phyloP scores from a whole-genome alignment of 2,113 vertebrate species.

The Chionomys nivalis region DNA sequence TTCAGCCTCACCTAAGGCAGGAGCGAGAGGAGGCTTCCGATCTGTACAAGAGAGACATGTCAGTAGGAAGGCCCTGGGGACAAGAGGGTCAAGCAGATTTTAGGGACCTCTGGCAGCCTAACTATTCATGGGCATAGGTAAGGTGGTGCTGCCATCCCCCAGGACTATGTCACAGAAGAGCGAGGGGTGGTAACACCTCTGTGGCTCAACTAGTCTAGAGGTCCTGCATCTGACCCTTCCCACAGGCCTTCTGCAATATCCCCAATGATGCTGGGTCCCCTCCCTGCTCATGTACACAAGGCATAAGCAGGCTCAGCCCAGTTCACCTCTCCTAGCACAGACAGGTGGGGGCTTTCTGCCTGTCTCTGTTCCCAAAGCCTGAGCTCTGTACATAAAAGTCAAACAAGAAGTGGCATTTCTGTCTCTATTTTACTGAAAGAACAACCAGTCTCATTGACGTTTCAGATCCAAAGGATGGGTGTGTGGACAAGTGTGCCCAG shows the following conservation, averaged over 20 bases:
- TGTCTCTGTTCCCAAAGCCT: background rate
- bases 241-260: background rate
- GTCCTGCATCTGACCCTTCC: no score
- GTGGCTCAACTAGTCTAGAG: background rate
- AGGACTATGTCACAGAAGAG: background rate
- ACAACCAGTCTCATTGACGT: no score
- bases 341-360: background rate
- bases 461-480: no score
- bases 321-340: background rate
- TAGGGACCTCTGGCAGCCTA: background rate
- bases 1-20: constrained; percentile 89
- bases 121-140: fast-evolving
- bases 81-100: background rate
- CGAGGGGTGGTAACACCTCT: no score
- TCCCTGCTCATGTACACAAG: background rate
- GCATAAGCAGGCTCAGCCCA: fast-evolving
- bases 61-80: background rate
- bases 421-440: background rate
- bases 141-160: background rate
- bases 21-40: constrained; percentile 90
- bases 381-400: background rate
- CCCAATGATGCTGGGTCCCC: no score
- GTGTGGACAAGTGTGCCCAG: fast-evolving
- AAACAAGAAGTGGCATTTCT: background rate
- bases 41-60: constrained; percentile 84